phyloP scores from a whole-genome alignment of 1,140 invertebrate genomes.

The Contarinia nasturtii region DNA sequence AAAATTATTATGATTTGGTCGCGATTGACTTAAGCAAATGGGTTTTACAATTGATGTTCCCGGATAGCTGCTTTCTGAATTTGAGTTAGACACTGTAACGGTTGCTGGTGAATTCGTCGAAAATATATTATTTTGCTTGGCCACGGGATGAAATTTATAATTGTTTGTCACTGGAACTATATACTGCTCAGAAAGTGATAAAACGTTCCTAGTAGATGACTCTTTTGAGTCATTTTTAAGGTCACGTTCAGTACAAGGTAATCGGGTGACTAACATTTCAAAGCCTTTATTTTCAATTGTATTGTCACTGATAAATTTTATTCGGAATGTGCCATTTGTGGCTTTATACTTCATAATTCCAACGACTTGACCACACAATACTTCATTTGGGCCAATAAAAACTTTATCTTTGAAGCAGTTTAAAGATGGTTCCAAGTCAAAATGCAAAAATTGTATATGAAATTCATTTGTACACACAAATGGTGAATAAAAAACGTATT shows the following conservation, averaged over 20 bases:
- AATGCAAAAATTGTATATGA: constrained; percentile 32
- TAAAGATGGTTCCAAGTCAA: constrained; percentile 25
- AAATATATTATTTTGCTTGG: no score
- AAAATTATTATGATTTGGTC: neutral
- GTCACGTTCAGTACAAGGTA: constrained; percentile 21
- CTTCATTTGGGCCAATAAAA: constrained; percentile 20
- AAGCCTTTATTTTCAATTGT: constrained; percentile 26
- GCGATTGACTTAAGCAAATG: neutral
- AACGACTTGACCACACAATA: constrained; percentile 27
- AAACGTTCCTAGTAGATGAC: no score
- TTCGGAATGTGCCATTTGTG: constrained; percentile 23
- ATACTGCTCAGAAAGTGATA: no score
- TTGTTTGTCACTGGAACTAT: no score
- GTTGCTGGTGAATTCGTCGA: no score
- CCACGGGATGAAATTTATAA: no score
- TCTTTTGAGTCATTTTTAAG: no score
- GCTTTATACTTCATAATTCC: constrained; percentile 25
- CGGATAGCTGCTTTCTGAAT: neutral
- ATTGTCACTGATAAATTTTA: constrained; percentile 21
- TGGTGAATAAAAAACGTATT: constrained; percentile 28
- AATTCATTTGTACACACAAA: constrained; percentile 29
- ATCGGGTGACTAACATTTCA: constrained; percentile 27
- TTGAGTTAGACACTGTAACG: neutral
- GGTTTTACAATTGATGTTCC: neutral
- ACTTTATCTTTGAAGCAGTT: constrained; percentile 30